phyloP scores from a whole-genome alignment of 2,797 vertebrate species.

The Semotilus atromaculatus region DNA sequence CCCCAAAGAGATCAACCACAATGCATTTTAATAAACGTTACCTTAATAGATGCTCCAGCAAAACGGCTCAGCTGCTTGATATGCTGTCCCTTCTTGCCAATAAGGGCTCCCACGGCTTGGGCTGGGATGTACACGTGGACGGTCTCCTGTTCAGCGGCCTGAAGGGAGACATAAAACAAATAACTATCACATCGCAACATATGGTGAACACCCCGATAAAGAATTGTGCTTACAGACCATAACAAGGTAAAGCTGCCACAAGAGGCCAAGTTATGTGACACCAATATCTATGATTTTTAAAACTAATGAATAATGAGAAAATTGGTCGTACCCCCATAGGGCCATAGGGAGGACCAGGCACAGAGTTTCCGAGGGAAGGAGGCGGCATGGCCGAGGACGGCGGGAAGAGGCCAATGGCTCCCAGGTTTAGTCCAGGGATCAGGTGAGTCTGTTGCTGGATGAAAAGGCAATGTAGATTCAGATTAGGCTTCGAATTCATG shows the following conservation, averaged over 20 bases:
- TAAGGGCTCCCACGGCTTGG: slow-evolving; percentile 94
- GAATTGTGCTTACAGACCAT: background rate
- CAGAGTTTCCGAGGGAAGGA: slow-evolving; percentile 84
- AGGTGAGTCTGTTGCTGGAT: slow-evolving; percentile 91
- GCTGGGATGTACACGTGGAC: slow-evolving; percentile 96
- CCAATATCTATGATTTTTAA: background rate
- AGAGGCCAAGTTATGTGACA: background rate
- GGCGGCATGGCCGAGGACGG: slow-evolving; percentile 89
- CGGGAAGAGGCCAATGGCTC: slow-evolving; percentile 92
- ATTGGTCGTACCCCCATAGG: slow-evolving; percentile 84
- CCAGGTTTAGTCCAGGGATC: slow-evolving; percentile 92
- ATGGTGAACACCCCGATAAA: background rate
- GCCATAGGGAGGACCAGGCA: slow-evolving; percentile 84
- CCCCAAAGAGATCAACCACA: background rate
- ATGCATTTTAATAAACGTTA: slow-evolving; percentile 57
- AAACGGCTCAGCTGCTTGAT: slow-evolving; percentile 97
- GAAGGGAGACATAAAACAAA: slow-evolving; percentile 34
- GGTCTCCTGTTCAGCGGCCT: slow-evolving; percentile 93
- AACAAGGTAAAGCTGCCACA: background rate
- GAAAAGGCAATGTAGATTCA: background rate
- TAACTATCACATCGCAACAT: background rate
- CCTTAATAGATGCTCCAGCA: slow-evolving; percentile 96
- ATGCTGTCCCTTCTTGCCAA: slow-evolving; percentile 96
- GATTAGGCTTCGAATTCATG: background rate
- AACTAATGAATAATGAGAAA: background rate